Evolutionary conservation across 2,888 invertebrate species (phyloP), one percentile per base, ranked within the genome.

Genomic region (Poecilobothrus nobilitatus): DNA sequence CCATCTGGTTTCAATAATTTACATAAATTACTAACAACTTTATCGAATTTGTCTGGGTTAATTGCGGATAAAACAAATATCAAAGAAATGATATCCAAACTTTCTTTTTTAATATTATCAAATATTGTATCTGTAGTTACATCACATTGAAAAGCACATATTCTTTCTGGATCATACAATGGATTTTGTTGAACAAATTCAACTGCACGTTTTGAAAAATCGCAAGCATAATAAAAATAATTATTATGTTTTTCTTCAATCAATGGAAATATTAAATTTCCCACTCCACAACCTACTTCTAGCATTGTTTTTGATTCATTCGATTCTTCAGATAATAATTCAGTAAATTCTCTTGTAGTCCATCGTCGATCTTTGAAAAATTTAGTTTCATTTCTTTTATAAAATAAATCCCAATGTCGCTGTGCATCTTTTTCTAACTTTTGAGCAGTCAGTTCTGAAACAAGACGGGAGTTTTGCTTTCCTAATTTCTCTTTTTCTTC

Each of bases 361-460:
- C 99, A 98, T 78, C 95, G 95, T 20, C 97, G 86, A 81, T 97
- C 95, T 81, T 93, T 93, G 78, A 97, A 98, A 81, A 98, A 97
- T 75, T 92, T 88, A 0, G 90, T 92, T 75, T 93, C 92, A 78
- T 98, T 97, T 70, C 97, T 84, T 81, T 97, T 97, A 80, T 97
- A 98, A 81, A 98, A 98, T 68, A 95, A 83, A 81, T 97, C 97
- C 97, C 97, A 98, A 78, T 96, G 88, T 71, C 91, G 91, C 76
- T 89, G 89, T 0, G 95, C 92, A 75, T 97, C 89, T 65, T 82
- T 82, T 79, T 97, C 96, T 3, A 96, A 79, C 78, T 90, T 88
- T 2, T 83, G 83, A 2, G 93, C 94, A 78, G 91, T 91, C 74
- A 89, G 88, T 74, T 89, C 87, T 0, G 91, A 81, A 1, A 93